Conservation (phyloP, 2,888 invertebrate species). For the Clunio marinus region DNA sequence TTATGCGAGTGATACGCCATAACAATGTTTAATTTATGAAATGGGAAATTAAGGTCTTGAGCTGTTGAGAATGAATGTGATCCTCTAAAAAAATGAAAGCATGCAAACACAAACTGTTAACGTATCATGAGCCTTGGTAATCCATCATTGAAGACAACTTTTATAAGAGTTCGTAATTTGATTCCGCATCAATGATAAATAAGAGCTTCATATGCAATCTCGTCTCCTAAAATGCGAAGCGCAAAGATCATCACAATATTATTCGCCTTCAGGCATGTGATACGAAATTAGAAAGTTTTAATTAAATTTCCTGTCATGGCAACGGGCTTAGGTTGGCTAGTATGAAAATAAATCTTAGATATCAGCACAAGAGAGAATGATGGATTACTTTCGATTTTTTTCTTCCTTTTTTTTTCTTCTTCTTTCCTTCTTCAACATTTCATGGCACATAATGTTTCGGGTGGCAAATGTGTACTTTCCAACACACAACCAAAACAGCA, state of each 20-base stretch:
- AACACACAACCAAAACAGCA: not conserved
- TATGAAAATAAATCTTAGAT: conserved; percentile 28
- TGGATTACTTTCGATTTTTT: conserved; percentile 38
- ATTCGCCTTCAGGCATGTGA: conserved; percentile 26
- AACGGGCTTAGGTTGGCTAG: conserved; percentile 17
- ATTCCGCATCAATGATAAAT: too few relatives aligned
- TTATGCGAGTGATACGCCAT: conserved; percentile 29
- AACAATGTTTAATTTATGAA: conserved; percentile 33
- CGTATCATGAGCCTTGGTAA: conserved; percentile 28
- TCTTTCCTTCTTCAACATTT: not conserved
- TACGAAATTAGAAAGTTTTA: conserved; percentile 30
- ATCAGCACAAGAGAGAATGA: conserved; percentile 36
- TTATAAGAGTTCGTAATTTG: too few relatives aligned
- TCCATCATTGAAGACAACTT: conserved; percentile 20
- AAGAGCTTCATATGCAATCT: too few relatives aligned
- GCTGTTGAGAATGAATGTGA: too few relatives aligned
- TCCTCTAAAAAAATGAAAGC: not conserved
- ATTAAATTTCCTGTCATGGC: conserved; percentile 19
- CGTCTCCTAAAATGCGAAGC: too few relatives aligned
- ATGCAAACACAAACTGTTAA: conserved; percentile 30
- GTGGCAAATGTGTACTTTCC: conserved; percentile 33
- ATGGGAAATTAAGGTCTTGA: conserved; percentile 30
- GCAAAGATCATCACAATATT: not conserved
- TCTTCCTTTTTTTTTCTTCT: conserved; percentile 13
- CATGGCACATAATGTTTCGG: conserved; percentile 27